These are phyloP conservation scores for Ametastegia equiseti DNA, from an alignment of 2,888 invertebrate species.

Conservation along the genomic window DNA sequence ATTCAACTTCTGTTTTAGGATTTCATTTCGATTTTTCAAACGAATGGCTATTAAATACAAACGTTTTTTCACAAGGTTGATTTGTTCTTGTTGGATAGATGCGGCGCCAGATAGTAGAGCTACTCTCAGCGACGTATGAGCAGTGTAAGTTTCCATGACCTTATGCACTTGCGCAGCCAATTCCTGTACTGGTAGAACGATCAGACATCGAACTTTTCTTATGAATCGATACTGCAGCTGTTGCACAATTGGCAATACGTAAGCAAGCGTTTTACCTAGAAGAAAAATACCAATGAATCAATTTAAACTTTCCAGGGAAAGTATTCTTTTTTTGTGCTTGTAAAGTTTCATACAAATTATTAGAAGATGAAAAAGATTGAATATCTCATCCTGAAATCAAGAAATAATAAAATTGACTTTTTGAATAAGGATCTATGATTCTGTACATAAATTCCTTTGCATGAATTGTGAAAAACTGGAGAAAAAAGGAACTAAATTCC, in stretches of 20 bases:
- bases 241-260: constrained; percentile 92
- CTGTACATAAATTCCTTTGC: no score
- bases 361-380: no score
- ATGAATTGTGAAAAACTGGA: no score
- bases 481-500: no score
- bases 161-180: constrained; percentile 92
- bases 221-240: constrained; percentile 81
- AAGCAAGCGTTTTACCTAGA: constrained; percentile 90
- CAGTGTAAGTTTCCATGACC: constrained; percentile 86
- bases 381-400: no score
- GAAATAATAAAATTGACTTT: no score
- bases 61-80: constrained; percentile 78
- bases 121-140: constrained; percentile 84
- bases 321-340: no score
- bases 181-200: constrained; percentile 96
- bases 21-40: not conserved
- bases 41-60: constrained; percentile 29
- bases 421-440: no score
- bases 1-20: not conserved
- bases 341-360: no score
- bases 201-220: constrained; percentile 86
- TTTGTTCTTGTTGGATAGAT: constrained; percentile 83
- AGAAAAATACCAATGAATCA: not conserved
- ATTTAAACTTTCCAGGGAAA: no score
- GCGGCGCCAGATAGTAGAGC: constrained; percentile 84